Conservation (phyloP, 2,797 vertebrate species). For the Aselliscus stoliczkanus region DNA sequence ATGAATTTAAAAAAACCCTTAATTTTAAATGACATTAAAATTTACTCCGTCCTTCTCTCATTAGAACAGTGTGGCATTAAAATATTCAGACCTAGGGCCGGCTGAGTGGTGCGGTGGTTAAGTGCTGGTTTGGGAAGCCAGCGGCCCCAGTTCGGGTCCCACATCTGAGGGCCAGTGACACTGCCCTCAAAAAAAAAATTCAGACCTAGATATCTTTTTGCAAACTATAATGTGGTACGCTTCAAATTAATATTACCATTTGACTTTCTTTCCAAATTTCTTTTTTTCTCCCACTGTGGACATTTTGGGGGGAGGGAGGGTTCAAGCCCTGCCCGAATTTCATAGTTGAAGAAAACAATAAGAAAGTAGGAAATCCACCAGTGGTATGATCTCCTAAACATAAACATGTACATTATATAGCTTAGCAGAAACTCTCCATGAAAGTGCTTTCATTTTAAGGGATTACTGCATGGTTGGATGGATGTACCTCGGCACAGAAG, state of each 20-base stretch:
- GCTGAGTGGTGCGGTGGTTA: too few species aligned
- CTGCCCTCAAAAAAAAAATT: too few species aligned
- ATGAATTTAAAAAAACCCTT: conserved; percentile 42
- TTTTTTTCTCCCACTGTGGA: conserved; percentile 35
- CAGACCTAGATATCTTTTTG: conserved; percentile 39
- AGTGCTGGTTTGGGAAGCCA: too few species aligned
- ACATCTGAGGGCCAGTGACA: too few species aligned
- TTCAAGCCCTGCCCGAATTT: neutral
- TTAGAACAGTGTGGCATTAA: conserved; percentile 56
- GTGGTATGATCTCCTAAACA: conserved; percentile 11
- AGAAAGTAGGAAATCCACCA: conserved; percentile 36
- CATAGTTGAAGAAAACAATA: conserved; percentile 41
- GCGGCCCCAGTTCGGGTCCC: too few species aligned
- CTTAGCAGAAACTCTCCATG: conserved; percentile 52
- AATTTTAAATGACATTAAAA: conserved; percentile 64
- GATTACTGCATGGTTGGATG: conserved; percentile 41
- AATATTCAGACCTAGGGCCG: conserved; percentile 56
- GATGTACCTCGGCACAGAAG: conserved; percentile 39
- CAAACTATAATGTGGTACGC: neutral
- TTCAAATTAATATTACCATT: conserved; percentile 28
- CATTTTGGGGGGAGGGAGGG: neutral
- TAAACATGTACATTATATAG: neutral
- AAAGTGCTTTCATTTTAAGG: conserved; percentile 70
- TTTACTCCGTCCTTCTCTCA: conserved; percentile 62
- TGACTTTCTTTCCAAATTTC: conserved; percentile 37